Conservation (phyloP, 1,140 invertebrate genomes). For the Drosophila auraria region DNA sequence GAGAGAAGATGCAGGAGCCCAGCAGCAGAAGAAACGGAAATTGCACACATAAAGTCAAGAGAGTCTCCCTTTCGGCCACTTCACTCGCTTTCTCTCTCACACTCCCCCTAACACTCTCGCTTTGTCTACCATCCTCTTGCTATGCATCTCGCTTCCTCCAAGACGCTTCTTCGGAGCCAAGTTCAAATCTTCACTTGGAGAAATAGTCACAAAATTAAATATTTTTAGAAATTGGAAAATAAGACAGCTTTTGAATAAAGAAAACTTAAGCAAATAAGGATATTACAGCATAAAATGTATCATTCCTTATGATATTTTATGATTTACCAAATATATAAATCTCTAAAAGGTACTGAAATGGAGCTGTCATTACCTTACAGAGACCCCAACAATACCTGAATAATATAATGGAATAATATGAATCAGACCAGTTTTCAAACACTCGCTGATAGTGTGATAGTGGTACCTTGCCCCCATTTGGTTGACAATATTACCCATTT, state of each 20-base stretch:
- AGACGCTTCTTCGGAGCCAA: conserved; percentile 9
- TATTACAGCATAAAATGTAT: neutral
- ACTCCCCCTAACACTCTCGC: neutral
- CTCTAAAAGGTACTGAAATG: too few relatives aligned
- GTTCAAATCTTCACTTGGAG: conserved; percentile 11
- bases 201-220: neutral
- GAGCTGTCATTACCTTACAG: too few relatives aligned
- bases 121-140: neutral
- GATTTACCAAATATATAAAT: too few relatives aligned
- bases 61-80: conserved; percentile 30
- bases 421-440: conserved; percentile 1
- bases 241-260: too few relatives aligned
- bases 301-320: neutral
- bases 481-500: conserved; percentile 5
- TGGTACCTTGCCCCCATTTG: conserved; percentile 1
- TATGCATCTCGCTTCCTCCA: conserved; percentile 1
- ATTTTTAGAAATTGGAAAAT: neutral
- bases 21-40: conserved; percentile 61
- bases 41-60: conserved; percentile 69
- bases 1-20: conserved; percentile 15
- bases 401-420: neutral
- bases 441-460: neutral
- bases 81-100: conserved; percentile 15
- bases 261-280: too few relatives aligned
- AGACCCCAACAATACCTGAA: too few relatives aligned